Evolutionary conservation across 2,888 invertebrate species (phyloP), one percentile per base, ranked within the genome.

Genomic region (Callinectes sapidus): DNA sequence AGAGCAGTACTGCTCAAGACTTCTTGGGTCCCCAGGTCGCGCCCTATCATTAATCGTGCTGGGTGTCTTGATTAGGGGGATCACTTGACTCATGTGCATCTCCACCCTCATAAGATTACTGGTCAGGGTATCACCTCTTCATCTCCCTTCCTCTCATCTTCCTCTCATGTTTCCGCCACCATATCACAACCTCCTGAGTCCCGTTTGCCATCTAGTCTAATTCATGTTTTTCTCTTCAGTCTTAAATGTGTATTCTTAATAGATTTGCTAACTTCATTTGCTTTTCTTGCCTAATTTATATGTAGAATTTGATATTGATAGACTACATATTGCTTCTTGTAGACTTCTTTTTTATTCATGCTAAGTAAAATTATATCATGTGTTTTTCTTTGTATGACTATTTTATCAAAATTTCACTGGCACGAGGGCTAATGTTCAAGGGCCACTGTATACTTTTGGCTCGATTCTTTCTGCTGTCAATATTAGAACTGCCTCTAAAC

Each of bases 341-440:
- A 91, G 89, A 85, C 86, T 89, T 92, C 32, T 71, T 90, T 81
- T 91, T 71, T 92, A 61, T 87, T 92, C 54, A 87, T 90, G 81
- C 88, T 90, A 91, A 89, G 77, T 91, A 66, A 90, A 93, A 77
- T 91, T 28, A 61, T 39, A 89, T 91, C 48, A 88, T 88, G 28
- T 93, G 90, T 88, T 39, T 91, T 88, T 42, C 61, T 89, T 87
- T 90, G 81, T 55, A 90, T 88, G 55, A 88, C 81, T 88, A 85
- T 54, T 61, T 90, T n/a, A 89, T 81, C 91, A 92, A 77, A 91
- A 71, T 85, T 71, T 90, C 77, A 93, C 39, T 89, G 92, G 92
- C 92, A 93, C 89, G 92, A 93, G 92, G 92, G 92, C 92, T 93
- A 93, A 93, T 93, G 91, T 93, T 55, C 39, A 85, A 90, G 92